Percentiles rank a stretch among this genome's conserved stretches.
Evolutionary conservation across 2,888 invertebrate genomes (phyloP).

Genomic region (Gastrophysa polygoni): DNA sequence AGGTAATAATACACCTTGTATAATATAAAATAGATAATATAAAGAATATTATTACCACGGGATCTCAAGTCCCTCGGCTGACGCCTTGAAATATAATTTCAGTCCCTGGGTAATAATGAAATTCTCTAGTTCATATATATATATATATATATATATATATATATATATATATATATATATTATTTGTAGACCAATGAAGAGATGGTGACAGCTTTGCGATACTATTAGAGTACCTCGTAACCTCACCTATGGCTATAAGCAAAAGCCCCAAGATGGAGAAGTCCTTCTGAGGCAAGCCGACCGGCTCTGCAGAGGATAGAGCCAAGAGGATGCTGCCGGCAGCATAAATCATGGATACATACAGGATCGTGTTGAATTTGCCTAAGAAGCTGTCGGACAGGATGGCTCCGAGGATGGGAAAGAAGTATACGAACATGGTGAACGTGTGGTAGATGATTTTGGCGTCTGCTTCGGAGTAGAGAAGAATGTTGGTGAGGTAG

Average conservation of each 20-base stretch:
- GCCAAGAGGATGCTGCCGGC: constrained; percentile 82
- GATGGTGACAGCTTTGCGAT: too few species aligned
- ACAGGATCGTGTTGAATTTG: constrained; percentile 88
- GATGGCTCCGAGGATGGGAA: constrained; percentile 89
- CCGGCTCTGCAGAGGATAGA: constrained; percentile 67
- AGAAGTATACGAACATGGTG: constrained; percentile 87
- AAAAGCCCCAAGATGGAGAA: constrained; percentile 67
- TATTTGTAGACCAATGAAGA: too few species aligned
- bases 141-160: too few species aligned
- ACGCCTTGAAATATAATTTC: too few species aligned
- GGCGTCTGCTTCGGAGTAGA: constrained; percentile 73
- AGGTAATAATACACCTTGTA: too few species aligned
- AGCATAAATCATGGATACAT: constrained; percentile 86
- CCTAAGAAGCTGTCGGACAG: constrained; percentile 92
- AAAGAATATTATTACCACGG: too few species aligned
- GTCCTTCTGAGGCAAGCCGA: constrained; percentile 63
- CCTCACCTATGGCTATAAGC: constrained; percentile 73
- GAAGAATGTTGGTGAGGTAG: constrained; percentile 81
- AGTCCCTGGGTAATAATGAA: too few species aligned
- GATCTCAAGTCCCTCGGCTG: too few species aligned
- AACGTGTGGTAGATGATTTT: constrained; percentile 90
- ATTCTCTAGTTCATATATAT: too few species aligned
- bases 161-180: too few species aligned
- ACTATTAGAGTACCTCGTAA: too few species aligned
- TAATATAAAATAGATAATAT: too few species aligned